Evolutionary conservation across 2,797 vertebrate genomes (phyloP), one percentile per base, ranked within the genome.

Genomic region (Oreochromis grahami): DNA sequence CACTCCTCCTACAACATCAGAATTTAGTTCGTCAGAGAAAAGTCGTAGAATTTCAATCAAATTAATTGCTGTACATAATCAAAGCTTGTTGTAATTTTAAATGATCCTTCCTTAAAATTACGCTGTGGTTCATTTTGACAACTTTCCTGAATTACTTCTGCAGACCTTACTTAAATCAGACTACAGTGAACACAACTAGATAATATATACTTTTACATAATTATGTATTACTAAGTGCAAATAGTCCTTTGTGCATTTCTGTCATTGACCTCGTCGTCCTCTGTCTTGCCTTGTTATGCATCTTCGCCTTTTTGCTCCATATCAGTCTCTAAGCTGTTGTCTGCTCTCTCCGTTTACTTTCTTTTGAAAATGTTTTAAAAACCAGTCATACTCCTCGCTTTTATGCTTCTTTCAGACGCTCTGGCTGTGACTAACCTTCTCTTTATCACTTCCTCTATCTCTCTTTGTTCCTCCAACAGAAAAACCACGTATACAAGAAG

Each of bases 401-500:
- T 68, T 8, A 79, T 56, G 38, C 8, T 52, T 17, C 21, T 0
- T 48, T n/a, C 55, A 43, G 41, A 15, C 26, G 17, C 43, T 76
- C 13, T 29, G 8, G 11, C 24, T 34, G 36, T 17, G 13, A 43
- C 38, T 68, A n/a, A 41, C 63, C 2, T 32, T 53, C 32, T 17
- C 29, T 7, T 12, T 43, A 3, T 34, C 6, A 3, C 34, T 53
- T 51, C 2, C 26, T 50, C 36, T 53, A 1, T 53, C 17, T 68
- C 7, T 52, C 86, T 13, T 45, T 3, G 19, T 34, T 7, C 8
- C 15, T 43, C 68, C 19, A 5, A 74, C 96, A 99, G 98, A 99
- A 98, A 95, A 97, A 88, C 65, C 98, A 99, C 1, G 98, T 98
- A 19, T 99, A 99, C 89, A 98, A 97, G 95, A 99, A 99, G 95